Conservation (phyloP, 2,888 invertebrate species). For the Poecilus cupreus region DNA sequence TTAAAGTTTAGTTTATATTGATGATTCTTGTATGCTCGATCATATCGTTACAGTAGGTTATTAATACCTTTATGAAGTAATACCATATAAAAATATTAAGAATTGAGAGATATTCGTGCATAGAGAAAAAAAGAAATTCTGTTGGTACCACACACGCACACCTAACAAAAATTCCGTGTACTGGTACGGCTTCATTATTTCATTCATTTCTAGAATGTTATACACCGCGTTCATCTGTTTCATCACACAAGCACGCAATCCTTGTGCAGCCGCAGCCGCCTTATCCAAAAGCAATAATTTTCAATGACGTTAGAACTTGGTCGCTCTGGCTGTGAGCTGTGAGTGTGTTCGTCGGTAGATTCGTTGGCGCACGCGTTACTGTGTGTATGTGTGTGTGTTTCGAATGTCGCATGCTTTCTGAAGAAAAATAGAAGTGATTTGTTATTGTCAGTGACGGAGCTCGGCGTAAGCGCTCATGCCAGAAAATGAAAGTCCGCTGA, state of each 20-base stretch:
- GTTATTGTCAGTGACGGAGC: constrained; percentile 67
- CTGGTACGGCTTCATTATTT: constrained; percentile 14
- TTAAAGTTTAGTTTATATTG: no score
- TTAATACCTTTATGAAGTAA: no score
- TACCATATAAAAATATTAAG: no score
- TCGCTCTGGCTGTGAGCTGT: constrained; percentile 26
- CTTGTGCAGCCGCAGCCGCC: constrained; percentile 29
- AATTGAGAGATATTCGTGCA: no score
- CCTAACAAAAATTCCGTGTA: background rate
- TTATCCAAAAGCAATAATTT: constrained; percentile 56
- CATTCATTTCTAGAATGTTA: constrained; percentile 41
- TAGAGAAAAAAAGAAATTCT: no score
- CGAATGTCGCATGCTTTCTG: constrained; percentile 60
- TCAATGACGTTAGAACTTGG: constrained; percentile 51
- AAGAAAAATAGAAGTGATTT: constrained; percentile 70
- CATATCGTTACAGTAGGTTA: no score
- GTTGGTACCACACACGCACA: background rate
- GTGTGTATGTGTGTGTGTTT: constrained; percentile 39
- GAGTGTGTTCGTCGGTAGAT: background rate
- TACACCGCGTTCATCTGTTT: constrained; percentile 17
- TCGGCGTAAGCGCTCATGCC: constrained; percentile 68
- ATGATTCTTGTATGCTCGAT: no score
- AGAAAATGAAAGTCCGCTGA: constrained; percentile 71
- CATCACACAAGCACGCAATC: constrained; percentile 40
- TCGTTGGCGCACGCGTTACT: background rate